phyloP scores from a whole-genome alignment of 2,797 vertebrate genomes.

The Gymnopithys bicolor region DNA sequence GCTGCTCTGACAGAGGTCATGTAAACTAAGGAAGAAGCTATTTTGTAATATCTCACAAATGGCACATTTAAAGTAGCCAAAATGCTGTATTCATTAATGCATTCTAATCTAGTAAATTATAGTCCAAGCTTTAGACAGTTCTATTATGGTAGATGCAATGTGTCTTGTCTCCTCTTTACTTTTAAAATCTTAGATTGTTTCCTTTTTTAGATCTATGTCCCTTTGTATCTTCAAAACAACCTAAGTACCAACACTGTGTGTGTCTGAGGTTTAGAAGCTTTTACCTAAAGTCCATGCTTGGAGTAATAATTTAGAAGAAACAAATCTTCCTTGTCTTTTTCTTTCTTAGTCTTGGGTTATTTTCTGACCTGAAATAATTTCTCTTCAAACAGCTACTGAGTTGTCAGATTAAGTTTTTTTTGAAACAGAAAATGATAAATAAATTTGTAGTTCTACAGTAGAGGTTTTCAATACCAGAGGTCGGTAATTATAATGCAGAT shows the following conservation, averaged over 20 bases:
- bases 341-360: background rate
- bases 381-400: background rate
- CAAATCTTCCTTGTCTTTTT: background rate
- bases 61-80: background rate
- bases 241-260: background rate
- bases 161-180: background rate
- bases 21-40: background rate
- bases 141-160: background rate
- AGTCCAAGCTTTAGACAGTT: background rate
- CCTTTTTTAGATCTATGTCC: background rate
- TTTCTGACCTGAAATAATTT: background rate
- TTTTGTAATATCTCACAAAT: background rate
- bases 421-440: background rate
- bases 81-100: background rate
- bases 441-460: background rate
- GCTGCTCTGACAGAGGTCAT: background rate
- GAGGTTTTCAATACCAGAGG: background rate
- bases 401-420: background rate
- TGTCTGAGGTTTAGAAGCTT: background rate
- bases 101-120: background rate
- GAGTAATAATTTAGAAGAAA: background rate
- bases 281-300: background rate
- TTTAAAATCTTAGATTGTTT: background rate
- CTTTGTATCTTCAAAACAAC: background rate
- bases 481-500: background rate